Percentiles rank a stretch among this genome's conserved stretches.
Evolutionary conservation across 2,113 vertebrate species (phyloP).

Genomic region (Perca schrenkii): DNA sequence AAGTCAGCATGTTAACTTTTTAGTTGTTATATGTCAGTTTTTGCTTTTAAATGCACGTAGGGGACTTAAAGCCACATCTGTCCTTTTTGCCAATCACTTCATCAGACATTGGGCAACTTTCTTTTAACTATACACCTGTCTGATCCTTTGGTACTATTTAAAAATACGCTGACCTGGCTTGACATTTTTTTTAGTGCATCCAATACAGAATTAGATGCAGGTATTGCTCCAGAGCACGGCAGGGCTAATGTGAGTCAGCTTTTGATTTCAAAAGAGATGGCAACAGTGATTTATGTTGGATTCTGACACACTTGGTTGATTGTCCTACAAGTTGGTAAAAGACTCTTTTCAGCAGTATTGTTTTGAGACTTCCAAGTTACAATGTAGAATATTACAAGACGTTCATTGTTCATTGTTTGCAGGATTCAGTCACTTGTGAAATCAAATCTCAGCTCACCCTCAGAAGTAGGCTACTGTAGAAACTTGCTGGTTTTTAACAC

Average conservation of each 20-base stretch:
- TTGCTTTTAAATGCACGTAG: background rate
- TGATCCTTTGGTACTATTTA: background rate
- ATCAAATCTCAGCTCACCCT: constrained; percentile 41
- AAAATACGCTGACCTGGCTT: constrained; percentile 10
- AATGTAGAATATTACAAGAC: background rate
- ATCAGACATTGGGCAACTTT: background rate
- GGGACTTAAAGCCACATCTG: background rate
- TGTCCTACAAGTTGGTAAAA: background rate
- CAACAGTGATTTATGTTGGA: constrained; percentile 22
- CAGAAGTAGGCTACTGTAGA: background rate
- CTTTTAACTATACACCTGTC: background rate
- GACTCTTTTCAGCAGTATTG: constrained; percentile 9
- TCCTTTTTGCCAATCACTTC: background rate
- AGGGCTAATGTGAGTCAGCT: constrained; percentile 18
- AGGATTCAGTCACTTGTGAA: constrained; percentile 44
- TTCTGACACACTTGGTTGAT: constrained; percentile 34
- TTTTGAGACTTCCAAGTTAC: constrained; percentile 18
- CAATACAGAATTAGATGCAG: constrained; percentile 1
- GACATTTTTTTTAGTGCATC: background rate
- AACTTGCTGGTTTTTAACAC: constrained; percentile 26
- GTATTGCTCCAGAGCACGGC: background rate
- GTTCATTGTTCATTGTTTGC: constrained; percentile 26
- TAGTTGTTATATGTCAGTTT: background rate
- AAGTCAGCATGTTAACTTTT: background rate
- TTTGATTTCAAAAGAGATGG: constrained; percentile 34